Base-by-base conservation (phyloP, 2,113 vertebrate genomes). In the Craseonycteris thonglongyai region DNA sequence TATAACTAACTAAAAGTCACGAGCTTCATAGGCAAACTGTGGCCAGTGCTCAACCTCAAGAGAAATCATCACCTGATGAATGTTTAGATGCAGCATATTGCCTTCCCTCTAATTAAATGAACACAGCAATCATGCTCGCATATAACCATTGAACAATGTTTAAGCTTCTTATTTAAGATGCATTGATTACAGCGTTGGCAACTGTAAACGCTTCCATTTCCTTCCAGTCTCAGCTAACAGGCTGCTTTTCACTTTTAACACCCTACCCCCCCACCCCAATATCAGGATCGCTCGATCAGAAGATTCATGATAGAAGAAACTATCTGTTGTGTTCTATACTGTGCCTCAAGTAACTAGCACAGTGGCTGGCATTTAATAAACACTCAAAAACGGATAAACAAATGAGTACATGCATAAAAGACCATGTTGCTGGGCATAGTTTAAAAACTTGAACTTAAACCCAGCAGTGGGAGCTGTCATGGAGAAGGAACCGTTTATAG, bases 71-170 rank as follows among this genome's bases (percentile, higher is more conserved):
- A 47, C 42, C 26, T 30, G 26, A 47, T 16, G 69, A 47, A 84
- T 79, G 82, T 71, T 91, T 95, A 88, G 63, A 89, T 91, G 79
- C 24, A 33, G 74, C 86, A 96, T 91, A 87, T 66, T 74, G 74
- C 89, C 82, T 97, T 96, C 78, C 79, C 68, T 94, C 83, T 96
- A 93, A 96, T 96, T 95, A 97, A 93, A 91, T 94, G 91, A 95
- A 95, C 95, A 94, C 75, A 97, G 89, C 91, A 95, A 82, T 87
- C 82, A 56, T 94, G 89, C 82, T 93, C 79, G 86, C 86, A 92
- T 91, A 71, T 91, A 96, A 75, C 69, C 90, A 94, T 94, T 89
- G 94, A 95, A 96, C 89, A 95, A 71, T 96, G 83, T 95, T 87
- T 94, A 83, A 93, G 86, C 78, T 71, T 93, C 86, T 93, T 94